Conservation (phyloP, 1,140 invertebrate genomes). For the Latrodectus geometricus region DNA sequence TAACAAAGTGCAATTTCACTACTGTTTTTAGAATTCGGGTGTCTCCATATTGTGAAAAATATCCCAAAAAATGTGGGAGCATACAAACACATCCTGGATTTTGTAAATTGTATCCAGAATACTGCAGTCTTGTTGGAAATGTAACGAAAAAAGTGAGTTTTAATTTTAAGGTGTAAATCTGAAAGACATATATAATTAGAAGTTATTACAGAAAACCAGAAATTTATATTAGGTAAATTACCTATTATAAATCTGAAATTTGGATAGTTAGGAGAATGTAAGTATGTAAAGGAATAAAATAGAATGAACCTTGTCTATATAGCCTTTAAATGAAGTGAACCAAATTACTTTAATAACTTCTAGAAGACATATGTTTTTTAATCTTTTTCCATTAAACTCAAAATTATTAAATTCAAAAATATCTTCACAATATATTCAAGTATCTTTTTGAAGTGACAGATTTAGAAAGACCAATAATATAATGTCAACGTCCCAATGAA, state of each 20-base stretch:
- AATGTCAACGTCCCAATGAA: too few relatives aligned
- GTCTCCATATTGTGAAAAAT: constrained; percentile 12
- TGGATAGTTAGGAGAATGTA: too few relatives aligned
- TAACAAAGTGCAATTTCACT: too few relatives aligned
- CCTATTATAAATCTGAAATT: too few relatives aligned
- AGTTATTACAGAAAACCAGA: background rate
- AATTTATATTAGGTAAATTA: too few relatives aligned
- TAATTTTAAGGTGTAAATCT: background rate
- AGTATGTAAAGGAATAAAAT: too few relatives aligned
- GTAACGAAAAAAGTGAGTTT: constrained; percentile 19
- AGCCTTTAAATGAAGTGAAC: too few relatives aligned
- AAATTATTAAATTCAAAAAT: too few relatives aligned
- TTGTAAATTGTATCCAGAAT: constrained; percentile 28
- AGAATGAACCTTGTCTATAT: too few relatives aligned
- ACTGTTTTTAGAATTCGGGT: constrained; percentile 9
- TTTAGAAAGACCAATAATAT: too few relatives aligned
- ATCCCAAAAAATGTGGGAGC: constrained; percentile 30
- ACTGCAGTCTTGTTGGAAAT: constrained; percentile 18
- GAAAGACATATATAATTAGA: background rate
- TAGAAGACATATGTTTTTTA: background rate
- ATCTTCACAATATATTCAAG: too few relatives aligned
- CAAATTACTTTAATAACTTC: background rate
- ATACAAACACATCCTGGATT: background rate
- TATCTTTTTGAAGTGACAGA: too few relatives aligned
- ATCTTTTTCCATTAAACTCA: background rate